These are phyloP conservation scores for Gryon sp. DNA, from an alignment of 1,140 invertebrate genomes.

Conservation along the genomic window DNA sequence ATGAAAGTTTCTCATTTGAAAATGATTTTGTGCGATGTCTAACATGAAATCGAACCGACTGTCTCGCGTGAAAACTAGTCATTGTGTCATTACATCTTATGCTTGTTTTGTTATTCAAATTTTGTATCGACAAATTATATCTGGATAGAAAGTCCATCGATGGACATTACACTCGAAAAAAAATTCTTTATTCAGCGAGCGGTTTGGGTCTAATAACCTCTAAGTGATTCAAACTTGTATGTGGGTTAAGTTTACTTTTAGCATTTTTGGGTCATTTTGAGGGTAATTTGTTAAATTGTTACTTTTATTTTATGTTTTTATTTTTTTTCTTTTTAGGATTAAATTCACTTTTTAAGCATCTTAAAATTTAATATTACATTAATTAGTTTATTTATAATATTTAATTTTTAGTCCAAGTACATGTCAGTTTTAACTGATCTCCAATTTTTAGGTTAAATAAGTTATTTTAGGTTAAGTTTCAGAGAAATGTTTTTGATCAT, in stretches of 20 bases:
- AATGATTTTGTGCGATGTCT: slow-evolving; percentile 42
- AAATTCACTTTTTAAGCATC: too few species aligned
- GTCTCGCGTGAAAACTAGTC: slow-evolving; percentile 54
- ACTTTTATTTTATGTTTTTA: too few species aligned
- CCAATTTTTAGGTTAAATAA: too few species aligned
- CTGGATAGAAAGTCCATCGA: slow-evolving; percentile 46
- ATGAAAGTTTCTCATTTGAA: slow-evolving; percentile 56
- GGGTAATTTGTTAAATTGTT: too few species aligned
- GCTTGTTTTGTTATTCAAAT: slow-evolving; percentile 60
- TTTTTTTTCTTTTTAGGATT: too few species aligned
- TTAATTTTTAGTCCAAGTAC: too few species aligned
- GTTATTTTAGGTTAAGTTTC: too few species aligned
- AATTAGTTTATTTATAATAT: too few species aligned
- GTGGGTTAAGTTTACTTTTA: slow-evolving; percentile 13
- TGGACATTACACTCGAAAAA: too few species aligned
- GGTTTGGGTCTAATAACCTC: slow-evolving; percentile 31
- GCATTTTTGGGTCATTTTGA: not conserved
- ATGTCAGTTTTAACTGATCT: too few species aligned
- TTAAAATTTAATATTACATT: too few species aligned
- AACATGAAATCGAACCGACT: slow-evolving; percentile 49
- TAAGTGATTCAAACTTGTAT: slow-evolving; percentile 16
- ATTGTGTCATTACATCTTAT: slow-evolving; percentile 53
- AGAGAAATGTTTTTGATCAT: too few species aligned
- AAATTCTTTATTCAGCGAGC: slow-evolving; percentile 27
- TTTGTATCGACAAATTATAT: slow-evolving; percentile 53